Evolutionary conservation across 2,888 invertebrate species (phyloP), one percentile per base, ranked within the genome.

Genomic region (Ganaspis brasiliensis): DNA sequence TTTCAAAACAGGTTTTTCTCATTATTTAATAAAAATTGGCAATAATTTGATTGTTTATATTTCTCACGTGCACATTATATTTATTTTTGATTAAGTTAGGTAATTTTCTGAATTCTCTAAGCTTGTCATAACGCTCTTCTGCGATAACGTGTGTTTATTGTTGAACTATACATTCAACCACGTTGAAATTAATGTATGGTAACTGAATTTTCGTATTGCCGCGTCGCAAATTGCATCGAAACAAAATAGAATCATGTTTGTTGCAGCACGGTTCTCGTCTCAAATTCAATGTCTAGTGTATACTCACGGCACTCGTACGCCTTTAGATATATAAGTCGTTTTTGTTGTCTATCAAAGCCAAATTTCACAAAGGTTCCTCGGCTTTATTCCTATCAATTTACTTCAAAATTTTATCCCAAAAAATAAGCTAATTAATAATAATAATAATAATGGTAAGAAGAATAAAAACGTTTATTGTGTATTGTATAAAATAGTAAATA

Each of bases 131-230:
- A 14, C 45, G 14, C 10, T 9, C 45, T 9, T 5, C 8, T 9
- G 14, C 14, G 14, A 45, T 45, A 14, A 9, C 10, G 3, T 45
- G 12, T 45, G 45, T 45, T 14, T 45, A 45, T 45, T 45, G 21
- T 21, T 24, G 16, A 10, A 56, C 5, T 56, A 16, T 21, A 21
- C 55, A 16, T 3, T n/a, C n/a, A 49, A 49, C 3, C 52, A 8
- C 26, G 16, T n/a, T 40, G 26, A n/a, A 45, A 67, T 67, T 67
- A 45, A 67, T 49, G 45, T 67, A 45, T 63, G 21, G 37, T 40
- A 67, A 67, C 67, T 67, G n/a, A 45, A 35, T 37, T 61, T 59
- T 61, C 37, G 61, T 61, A 61, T 21, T 61, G 16, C n/a, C 45
- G 3, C 45, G 3, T n/a, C 45, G 45, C 67, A 67, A 67, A 67